Conservation (phyloP, 2,888 invertebrate species). For the Altica lythri region DNA sequence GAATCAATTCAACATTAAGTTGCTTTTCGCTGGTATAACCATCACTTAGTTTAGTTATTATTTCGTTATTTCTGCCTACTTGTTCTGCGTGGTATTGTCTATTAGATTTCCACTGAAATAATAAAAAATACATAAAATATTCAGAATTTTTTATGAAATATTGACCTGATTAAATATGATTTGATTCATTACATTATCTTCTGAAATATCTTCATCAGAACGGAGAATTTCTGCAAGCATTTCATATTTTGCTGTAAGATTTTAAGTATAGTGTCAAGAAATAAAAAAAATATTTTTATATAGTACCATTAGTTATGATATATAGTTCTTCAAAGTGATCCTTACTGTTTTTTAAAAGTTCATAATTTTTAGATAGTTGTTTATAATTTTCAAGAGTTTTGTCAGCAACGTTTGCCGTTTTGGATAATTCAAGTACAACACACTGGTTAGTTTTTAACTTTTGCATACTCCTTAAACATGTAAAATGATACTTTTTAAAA, state of each 20-base stretch:
- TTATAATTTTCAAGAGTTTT: constrained; percentile 35
- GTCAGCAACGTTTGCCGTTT: constrained; percentile 32
- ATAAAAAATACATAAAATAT: constrained; percentile 6
- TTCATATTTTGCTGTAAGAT: constrained; percentile 37
- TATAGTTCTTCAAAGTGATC: constrained; percentile 38
- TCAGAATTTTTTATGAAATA: constrained; percentile 8
- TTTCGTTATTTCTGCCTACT: constrained; percentile 30
- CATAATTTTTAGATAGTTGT: constrained; percentile 31
- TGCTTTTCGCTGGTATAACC: constrained; percentile 27
- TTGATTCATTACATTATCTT: constrained; percentile 30
- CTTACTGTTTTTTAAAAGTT: constrained; percentile 36
- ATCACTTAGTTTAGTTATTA: constrained; percentile 27
- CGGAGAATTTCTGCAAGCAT: constrained; percentile 32
- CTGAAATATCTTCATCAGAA: constrained; percentile 17
- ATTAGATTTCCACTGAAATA: constrained; percentile 39
- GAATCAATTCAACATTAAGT: constrained; percentile 31
- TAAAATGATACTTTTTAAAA: too few species aligned
- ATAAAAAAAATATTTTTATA: too few species aligned
- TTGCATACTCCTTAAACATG: constrained; percentile 38
- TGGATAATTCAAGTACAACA: constrained; percentile 28
- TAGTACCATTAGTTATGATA: constrained; percentile 40
- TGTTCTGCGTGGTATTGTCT: constrained; percentile 28
- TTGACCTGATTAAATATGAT: constrained; percentile 34
- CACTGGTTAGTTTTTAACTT: constrained; percentile 33
- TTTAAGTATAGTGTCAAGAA: not conserved